phyloP scores from a whole-genome alignment of 1,140 invertebrate species.

The Cataglyphis hispanica region DNA sequence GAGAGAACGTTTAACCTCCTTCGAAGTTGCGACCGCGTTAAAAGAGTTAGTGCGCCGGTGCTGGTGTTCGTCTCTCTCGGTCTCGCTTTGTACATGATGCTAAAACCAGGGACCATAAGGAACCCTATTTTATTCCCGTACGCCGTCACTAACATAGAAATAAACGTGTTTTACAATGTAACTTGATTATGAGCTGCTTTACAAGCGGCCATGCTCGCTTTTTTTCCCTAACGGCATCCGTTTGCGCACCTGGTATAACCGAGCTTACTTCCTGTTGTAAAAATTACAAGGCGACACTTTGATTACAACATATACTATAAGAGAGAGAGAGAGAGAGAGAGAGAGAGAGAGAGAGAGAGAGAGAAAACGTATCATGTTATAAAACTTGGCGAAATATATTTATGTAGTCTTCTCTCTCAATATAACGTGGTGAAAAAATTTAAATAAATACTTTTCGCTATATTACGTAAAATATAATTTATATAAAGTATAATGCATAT shows the following conservation, averaged over 20 bases:
- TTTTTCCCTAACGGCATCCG: conserved; percentile 22
- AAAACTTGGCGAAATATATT: background rate
- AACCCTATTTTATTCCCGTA: conserved; percentile 41
- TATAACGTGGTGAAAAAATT: background rate
- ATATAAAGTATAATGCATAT: too few relatives aligned
- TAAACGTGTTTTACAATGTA: conserved; percentile 53
- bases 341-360: background rate
- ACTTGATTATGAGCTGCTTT: conserved; percentile 61
- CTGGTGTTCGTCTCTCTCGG: conserved; percentile 21
- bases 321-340: background rate
- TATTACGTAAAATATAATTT: too few relatives aligned
- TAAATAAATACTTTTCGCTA: background rate
- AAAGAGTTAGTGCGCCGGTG: conserved; percentile 36
- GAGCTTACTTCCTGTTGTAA: conserved; percentile 3
- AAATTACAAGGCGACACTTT: conserved; percentile 23
- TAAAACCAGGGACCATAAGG: conserved; percentile 40
- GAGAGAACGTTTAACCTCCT: conserved; percentile 37
- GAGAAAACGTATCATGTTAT: background rate
- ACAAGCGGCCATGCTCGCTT: conserved; percentile 22
- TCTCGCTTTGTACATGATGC: conserved; percentile 34
- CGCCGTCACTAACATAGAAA: conserved; percentile 45
- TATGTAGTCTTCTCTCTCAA: background rate
- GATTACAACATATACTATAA: background rate
- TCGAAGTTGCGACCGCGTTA: conserved; percentile 46
- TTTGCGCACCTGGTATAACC: conserved; percentile 17